These are phyloP conservation scores for Cochlearius cochlearius DNA, from an alignment of 2,113 vertebrate genomes.

Conservation along the genomic window DNA sequence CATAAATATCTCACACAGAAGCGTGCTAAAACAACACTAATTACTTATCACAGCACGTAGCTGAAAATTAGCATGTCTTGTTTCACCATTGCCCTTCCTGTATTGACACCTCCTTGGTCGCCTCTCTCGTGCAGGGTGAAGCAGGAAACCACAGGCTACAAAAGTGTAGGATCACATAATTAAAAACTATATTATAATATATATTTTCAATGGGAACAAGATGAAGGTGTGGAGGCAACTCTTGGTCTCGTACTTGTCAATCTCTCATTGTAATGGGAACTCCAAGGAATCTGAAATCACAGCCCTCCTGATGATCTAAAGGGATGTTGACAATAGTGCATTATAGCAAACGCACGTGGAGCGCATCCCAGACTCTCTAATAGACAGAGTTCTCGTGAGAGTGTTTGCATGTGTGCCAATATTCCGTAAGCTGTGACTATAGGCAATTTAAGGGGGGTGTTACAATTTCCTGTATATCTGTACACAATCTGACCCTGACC, in stretches of 20 bases:
- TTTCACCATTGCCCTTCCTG: neutral
- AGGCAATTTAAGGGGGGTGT: neutral
- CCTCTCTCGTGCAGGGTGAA: neutral
- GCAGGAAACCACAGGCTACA: neutral
- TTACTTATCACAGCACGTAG: neutral
- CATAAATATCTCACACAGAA: neutral
- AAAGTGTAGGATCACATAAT: neutral
- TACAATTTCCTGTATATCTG: neutral
- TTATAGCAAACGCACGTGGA: neutral
- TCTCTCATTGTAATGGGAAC: neutral
- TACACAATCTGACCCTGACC: neutral
- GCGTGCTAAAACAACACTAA: neutral
- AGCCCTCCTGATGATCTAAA: neutral
- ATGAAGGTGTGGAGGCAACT: neutral
- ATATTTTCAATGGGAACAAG: neutral
- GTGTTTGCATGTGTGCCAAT: neutral
- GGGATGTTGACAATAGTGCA: neutral
- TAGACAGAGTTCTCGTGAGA: neutral
- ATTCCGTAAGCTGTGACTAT: neutral
- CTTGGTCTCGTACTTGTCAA: neutral
- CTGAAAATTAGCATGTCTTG: neutral
- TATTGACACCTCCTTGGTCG: fast-evolving
- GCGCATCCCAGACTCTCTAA: neutral
- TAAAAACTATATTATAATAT: neutral
- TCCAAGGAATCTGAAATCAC: neutral